Evolutionary conservation across 2,797 vertebrate species (phyloP), one percentile per base, ranked within the genome.

Genomic region (Cyclura pinguis): DNA sequence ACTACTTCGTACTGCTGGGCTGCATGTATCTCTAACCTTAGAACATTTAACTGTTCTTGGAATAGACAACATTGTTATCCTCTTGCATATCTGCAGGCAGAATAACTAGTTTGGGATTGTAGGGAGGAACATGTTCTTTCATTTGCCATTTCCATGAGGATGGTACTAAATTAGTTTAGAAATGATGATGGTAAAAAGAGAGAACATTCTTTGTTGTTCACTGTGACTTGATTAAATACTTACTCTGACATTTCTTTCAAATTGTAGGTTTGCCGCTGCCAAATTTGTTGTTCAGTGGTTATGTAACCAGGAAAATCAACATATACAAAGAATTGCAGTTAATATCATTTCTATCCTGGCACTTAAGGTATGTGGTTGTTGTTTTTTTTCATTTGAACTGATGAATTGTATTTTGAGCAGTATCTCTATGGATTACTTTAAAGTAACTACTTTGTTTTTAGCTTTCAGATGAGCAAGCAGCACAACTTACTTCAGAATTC

Each of bases 261-360:
- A 74, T 94, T 92, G 24, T 94, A 99, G 98, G 96, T 98, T 99
- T 95, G 98, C 98, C 96, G 98, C 98, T 88, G 98, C 98, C 89
- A 99, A 98, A 95, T 97, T 99, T 87, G 98, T 98, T 89, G 98
- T 99, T 97, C 98, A 98, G 92, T 99, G 98, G 98, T 97, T 99
- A 67, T 98, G 98, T 95, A 98, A 98, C 95, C 98, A 98, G 0
- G 98, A 98, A 94, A 98, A 98, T 94, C 98, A 98, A 92, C 98
- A 98, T 96, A 98, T 99, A 98, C 98, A 99, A 96, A 98, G 98
- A 91, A 98, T 99, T 98, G 98, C 98, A 6, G 98, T 99, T 42
- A 98, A 98, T 55, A 98, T 99, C 84, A 98, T 98, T 84, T 99
- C 98, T 81, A 98, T 98, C 72, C 96, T 99, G n/a, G 98, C 98